Percentiles rank a stretch among this genome's conserved stretches.
Evolutionary conservation across 2,888 invertebrate species (phyloP).

Genomic region (Noctua comes): DNA sequence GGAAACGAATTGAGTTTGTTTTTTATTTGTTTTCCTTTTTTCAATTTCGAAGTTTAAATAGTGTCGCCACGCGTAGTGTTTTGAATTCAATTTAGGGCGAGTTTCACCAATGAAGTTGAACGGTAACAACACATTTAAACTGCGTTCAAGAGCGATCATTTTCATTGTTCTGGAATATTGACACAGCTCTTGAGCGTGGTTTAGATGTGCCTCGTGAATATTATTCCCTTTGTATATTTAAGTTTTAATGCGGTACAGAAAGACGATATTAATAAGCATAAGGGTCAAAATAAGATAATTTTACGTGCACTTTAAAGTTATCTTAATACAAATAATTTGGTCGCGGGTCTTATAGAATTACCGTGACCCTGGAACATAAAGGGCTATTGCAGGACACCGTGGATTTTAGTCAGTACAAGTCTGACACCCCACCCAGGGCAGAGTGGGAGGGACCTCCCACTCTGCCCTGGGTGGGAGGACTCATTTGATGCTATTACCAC

Average conservation of each 20-base stretch:
- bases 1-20: conserved; percentile 43
- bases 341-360: too few relatives aligned
- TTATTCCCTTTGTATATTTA: not conserved
- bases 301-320: not conserved
- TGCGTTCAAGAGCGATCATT: not conserved
- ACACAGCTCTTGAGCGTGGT: not conserved
- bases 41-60: not conserved
- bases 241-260: not conserved
- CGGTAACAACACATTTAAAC: not conserved
- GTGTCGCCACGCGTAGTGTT: not conserved
- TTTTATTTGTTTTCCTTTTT: conserved; percentile 7
- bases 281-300: not conserved
- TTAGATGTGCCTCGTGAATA: not conserved
- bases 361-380: too few relatives aligned
- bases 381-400: too few relatives aligned
- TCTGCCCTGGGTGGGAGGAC: too few relatives aligned
- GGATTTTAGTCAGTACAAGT: too few relatives aligned
- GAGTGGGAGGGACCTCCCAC: too few relatives aligned
- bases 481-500: too few relatives aligned
- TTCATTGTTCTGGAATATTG: not conserved
- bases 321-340: not conserved
- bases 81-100: not conserved
- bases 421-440: too few relatives aligned
- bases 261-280: not conserved
- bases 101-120: not conserved